Base-by-base conservation (phyloP, 2,113 vertebrate species). In the Oncorhynchus tshawytscha region DNA sequence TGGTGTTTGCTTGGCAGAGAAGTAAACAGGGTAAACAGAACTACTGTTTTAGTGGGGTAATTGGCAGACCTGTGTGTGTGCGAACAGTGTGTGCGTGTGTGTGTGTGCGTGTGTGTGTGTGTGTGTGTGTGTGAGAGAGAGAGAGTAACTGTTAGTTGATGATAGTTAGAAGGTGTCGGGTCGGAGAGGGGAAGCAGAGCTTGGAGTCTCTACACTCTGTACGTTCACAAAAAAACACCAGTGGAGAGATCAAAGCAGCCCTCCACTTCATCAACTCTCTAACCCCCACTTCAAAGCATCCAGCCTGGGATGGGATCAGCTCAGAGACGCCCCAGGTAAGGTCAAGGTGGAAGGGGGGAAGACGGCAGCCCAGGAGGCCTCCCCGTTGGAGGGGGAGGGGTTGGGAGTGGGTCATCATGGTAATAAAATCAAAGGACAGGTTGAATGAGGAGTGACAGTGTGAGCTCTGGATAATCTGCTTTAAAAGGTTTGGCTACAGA, bases 251-350 rank as follows among this genome's bases (percentile, higher is more conserved):
- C 60, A 84, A 83, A 87, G 67, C 65, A 12, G 60, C 22, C 9
- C 27, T 82, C 67, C 5, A 27, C 48, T 72, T 67, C 57, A 65
- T 82, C 51, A 82, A 79, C 73, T 34, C 18, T 67, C 57, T 3
- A 71, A 64, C 66, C 3, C 73, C 66, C 45, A 83, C 81, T 79
- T 88, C 77, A 87, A 84, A 86, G 84, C 72, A 16, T 16, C 48
- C 3, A 18, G 39, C 49, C 51, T 12, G 39, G 66, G 60, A 39
- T 67, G 73, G 68, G 16, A 54, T 54, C 51, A 18, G 16, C 60
- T 64, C 62, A 27, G 64, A 27, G 16, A 18, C 24, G 64, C 5
- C 64, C 64, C 64, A 25, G 54, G 67, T 67, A 70, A 62, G 67
- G n/a, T 59, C 74, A 66, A 78, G 49, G 0, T 72, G 72, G 31